phyloP scores from a whole-genome alignment of 1,140 invertebrate genomes.

The Drosophila santomea region DNA sequence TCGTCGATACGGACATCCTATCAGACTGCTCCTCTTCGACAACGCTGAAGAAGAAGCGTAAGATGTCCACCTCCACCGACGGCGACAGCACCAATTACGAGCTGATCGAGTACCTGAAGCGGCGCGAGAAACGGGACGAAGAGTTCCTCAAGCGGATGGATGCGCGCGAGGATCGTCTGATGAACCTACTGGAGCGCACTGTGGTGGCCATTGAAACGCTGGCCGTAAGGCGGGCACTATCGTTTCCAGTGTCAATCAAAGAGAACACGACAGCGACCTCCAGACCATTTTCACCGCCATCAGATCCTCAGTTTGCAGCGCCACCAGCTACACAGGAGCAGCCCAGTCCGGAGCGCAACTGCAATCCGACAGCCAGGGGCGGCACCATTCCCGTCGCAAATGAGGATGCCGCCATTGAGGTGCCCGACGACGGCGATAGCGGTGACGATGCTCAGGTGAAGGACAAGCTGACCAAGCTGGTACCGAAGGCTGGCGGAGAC shows the following conservation, averaged over 20 bases:
- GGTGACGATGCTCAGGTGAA: conserved; percentile 1
- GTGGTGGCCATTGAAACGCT: conserved; percentile 77
- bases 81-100: conserved; percentile 84
- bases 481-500: not conserved
- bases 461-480: not conserved
- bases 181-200: conserved; percentile 76
- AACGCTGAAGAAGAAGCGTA: conserved; percentile 74
- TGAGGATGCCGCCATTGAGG: not conserved
- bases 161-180: conserved; percentile 76
- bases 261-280: not conserved
- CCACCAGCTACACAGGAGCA: not conserved
- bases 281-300: not conserved
- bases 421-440: conserved; percentile 14
- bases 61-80: conserved; percentile 78
- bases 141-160: conserved; percentile 81
- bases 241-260: too few species aligned
- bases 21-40: conserved; percentile 77
- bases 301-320: not conserved
- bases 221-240: conserved; percentile 32
- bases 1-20: conserved; percentile 80
- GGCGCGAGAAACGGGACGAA: conserved; percentile 79
- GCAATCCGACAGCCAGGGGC: not conserved
- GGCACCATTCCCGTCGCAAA: not conserved
- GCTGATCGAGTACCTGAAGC: conserved; percentile 81
- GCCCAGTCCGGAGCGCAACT: not conserved